These are phyloP conservation scores for Sebastes flavidus DNA, from an alignment of 2,797 vertebrate genomes.

Conservation along the genomic window DNA sequence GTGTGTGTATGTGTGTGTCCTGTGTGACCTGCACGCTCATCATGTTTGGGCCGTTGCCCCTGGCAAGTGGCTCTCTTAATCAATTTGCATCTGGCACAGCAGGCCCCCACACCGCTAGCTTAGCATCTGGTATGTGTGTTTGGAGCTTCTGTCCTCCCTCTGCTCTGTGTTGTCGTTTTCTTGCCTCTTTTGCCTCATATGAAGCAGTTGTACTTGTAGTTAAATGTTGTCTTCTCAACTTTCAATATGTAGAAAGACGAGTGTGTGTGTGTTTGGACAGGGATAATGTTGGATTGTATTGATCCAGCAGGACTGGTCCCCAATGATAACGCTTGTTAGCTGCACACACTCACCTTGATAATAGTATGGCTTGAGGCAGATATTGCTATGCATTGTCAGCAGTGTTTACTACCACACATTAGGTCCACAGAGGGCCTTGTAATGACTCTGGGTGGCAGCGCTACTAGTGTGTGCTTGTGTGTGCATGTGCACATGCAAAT, in stretches of 20 bases:
- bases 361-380: constrained; percentile 35
- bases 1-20: constrained; percentile 17
- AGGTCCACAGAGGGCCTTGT: constrained; percentile 25
- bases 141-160: constrained; percentile 3
- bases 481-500: constrained; percentile 11
- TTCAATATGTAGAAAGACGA: background rate
- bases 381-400: constrained; percentile 43
- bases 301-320: constrained; percentile 28
- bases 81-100: constrained; percentile 53
- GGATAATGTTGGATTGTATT: constrained; percentile 32
- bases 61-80: constrained; percentile 44
- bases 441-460: constrained; percentile 17
- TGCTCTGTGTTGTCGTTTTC: constrained; percentile 8
- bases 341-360: constrained; percentile 11
- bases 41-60: constrained; percentile 31
- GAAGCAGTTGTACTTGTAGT: background rate
- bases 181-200: background rate
- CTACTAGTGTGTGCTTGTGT: background rate
- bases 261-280: background rate
- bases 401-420: constrained; percentile 49
- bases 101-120: constrained; percentile 21
- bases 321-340: constrained; percentile 15
- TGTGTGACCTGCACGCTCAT: constrained; percentile 35
- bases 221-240: background rate
- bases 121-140: constrained; percentile 69